These are phyloP conservation scores for Meleagris gallopavo DNA, from an alignment of 2,113 vertebrate genomes.

Conservation along the genomic window DNA sequence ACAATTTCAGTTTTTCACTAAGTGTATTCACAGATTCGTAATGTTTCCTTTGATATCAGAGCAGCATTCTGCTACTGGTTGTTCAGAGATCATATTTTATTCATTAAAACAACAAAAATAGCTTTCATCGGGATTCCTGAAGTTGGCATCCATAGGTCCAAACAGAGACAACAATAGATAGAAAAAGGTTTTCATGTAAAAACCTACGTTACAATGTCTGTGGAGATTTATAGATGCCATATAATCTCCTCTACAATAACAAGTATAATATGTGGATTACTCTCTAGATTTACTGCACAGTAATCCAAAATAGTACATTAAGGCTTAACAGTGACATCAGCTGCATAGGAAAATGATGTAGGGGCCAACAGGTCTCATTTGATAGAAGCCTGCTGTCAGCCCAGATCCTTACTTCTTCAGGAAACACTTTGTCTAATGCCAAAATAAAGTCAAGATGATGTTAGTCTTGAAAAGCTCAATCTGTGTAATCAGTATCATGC, in stretches of 20 bases:
- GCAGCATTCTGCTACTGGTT: background rate
- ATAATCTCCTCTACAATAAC: background rate
- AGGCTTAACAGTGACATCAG: background rate
- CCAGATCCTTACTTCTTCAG: background rate
- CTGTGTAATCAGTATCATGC: background rate
- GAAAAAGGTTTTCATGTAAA: background rate
- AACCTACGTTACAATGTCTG: background rate
- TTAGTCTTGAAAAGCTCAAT: background rate
- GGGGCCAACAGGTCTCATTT: background rate
- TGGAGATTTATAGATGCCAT: background rate
- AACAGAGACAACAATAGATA: background rate
- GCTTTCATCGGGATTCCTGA: background rate
- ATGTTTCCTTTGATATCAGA: background rate
- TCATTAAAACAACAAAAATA: background rate
- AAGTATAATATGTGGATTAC: fast-evolving
- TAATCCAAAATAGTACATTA: background rate
- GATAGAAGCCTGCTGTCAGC: background rate
- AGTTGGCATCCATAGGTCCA: background rate
- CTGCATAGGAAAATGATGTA: background rate
- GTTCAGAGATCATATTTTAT: background rate
- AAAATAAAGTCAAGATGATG: background rate
- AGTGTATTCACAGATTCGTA: background rate
- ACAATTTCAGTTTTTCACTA: background rate
- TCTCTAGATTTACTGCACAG: background rate
- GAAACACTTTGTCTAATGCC: background rate